phyloP scores from a whole-genome alignment of 2,797 vertebrate genomes.

The Sphenopsis melanotis region DNA sequence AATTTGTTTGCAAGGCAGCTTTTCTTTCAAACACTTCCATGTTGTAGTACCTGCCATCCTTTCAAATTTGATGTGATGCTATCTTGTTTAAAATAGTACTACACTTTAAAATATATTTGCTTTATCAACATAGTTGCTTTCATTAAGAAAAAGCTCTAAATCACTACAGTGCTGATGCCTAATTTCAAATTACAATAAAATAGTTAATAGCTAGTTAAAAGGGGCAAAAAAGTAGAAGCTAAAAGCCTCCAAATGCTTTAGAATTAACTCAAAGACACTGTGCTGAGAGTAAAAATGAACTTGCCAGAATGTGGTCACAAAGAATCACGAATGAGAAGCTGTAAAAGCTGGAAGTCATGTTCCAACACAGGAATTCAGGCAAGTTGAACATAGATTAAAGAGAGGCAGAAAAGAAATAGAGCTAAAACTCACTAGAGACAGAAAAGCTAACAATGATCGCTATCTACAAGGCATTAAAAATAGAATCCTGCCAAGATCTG shows the following conservation, averaged over 20 bases:
- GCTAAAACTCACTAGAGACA: background rate
- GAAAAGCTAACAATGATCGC: background rate
- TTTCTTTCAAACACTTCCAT: background rate
- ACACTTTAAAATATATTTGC: background rate
- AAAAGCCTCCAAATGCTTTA: background rate
- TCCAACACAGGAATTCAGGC: background rate
- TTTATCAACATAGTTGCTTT: background rate
- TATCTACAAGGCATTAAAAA: background rate
- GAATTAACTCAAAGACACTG: background rate
- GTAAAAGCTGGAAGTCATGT: background rate
- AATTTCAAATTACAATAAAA: background rate
- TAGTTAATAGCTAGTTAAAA: background rate
- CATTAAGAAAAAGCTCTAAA: background rate
- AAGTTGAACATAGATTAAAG: background rate
- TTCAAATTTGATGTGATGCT: background rate
- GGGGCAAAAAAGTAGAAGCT: background rate
- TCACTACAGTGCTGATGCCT: background rate
- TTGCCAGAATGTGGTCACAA: background rate
- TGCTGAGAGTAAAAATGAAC: background rate
- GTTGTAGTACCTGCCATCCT: background rate
- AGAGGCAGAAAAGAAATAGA: background rate
- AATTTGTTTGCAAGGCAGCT: background rate
- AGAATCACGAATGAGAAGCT: background rate
- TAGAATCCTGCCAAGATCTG: constrained; percentile 5
- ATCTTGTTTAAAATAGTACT: background rate